These are phyloP conservation scores for Catamblyrhynchus diadema DNA, from an alignment of 2,797 vertebrate species.

Conservation along the genomic window DNA sequence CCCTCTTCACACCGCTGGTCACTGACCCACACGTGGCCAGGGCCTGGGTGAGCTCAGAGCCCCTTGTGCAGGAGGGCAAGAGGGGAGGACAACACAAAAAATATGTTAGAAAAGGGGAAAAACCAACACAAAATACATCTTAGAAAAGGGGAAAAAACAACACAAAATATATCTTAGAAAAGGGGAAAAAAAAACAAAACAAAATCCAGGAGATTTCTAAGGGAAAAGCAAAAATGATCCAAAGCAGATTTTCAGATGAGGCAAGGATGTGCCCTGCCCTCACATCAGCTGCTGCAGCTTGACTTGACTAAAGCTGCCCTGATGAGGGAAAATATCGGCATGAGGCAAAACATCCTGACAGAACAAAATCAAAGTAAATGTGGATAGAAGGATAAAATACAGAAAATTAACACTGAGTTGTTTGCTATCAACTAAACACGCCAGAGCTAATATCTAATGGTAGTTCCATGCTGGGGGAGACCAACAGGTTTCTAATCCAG, in stretches of 20 bases:
- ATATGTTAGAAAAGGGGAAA: not conserved
- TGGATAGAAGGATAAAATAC: not conserved
- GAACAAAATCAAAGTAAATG: not conserved
- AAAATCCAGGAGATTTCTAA: not conserved
- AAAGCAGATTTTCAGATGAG: not conserved
- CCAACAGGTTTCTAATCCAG: not conserved
- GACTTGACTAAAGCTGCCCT: not conserved
- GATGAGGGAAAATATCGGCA: not conserved
- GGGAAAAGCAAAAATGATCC: not conserved
- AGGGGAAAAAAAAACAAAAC: too few species aligned
- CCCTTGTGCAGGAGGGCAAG: not conserved
- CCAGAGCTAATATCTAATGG: not conserved
- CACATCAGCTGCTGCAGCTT: not conserved
- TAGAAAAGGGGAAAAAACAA: not conserved
- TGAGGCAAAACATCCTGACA: not conserved
- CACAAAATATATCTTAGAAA: not conserved
- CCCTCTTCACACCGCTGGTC: not conserved
- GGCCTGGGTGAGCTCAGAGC: not conserved
- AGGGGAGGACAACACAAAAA: not conserved
- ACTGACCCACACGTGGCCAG: not conserved
- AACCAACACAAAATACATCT: not conserved
- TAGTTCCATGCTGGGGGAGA: not conserved
- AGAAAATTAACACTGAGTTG: not conserved
- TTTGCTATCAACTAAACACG: not conserved
- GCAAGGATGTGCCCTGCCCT: not conserved